Conservation (phyloP, 2,113 vertebrate species). For the Amphiprion percula region DNA sequence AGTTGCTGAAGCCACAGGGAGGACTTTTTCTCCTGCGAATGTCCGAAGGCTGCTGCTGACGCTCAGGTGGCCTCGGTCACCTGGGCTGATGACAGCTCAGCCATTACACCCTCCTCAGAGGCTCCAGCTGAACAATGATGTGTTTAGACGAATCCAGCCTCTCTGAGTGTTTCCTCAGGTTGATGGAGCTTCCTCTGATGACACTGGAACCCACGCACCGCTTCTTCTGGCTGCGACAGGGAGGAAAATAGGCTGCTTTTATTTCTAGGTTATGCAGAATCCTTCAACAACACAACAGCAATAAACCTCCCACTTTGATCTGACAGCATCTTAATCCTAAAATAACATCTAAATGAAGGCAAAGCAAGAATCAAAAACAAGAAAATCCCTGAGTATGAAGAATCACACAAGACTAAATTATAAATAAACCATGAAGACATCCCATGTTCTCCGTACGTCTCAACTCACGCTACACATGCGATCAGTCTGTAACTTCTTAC, state of each 20-base stretch:
- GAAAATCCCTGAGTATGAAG: too few relatives aligned
- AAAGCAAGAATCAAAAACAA: too few relatives aligned
- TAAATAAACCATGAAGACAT: neutral
- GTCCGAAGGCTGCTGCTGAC: slow-evolving; percentile 23
- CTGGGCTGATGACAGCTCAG: slow-evolving; percentile 54
- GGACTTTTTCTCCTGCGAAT: slow-evolving; percentile 5
- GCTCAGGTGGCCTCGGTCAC: slow-evolving; percentile 50
- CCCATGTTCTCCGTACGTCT: too few relatives aligned
- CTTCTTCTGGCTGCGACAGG: slow-evolving; percentile 27
- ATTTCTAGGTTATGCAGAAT: neutral
- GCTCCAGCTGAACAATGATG: slow-evolving; percentile 55
- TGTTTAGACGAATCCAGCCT: neutral
- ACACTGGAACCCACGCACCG: slow-evolving; percentile 19
- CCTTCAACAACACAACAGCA: neutral
- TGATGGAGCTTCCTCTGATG: slow-evolving; percentile 36
- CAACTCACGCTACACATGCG: too few relatives aligned
- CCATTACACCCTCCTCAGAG: slow-evolving; percentile 53
- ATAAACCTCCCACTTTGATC: neutral
- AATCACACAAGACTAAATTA: neutral
- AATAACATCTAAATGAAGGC: neutral
- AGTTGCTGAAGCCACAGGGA: neutral
- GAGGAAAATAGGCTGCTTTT: slow-evolving; percentile 25
- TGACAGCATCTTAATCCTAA: neutral
- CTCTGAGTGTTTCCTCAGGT: neutral
- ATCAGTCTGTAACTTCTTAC: too few relatives aligned